phyloP scores from a whole-genome alignment of 2,797 vertebrate species.

The Pseudochirops cupreus region DNA sequence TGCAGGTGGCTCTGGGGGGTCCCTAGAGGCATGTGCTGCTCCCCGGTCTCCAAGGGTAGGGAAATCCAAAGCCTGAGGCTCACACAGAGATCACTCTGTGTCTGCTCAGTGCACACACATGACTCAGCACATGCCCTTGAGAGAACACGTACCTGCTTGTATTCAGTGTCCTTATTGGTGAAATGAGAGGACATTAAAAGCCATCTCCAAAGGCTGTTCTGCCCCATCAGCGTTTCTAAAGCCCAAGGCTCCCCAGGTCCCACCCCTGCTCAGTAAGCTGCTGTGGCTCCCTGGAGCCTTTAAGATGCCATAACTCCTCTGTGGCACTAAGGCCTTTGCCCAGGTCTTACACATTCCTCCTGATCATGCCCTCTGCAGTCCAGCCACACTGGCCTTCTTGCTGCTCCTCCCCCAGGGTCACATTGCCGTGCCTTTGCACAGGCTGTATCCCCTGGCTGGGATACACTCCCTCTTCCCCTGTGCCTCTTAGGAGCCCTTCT shows the following conservation, averaged over 20 bases:
- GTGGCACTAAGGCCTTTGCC: neutral
- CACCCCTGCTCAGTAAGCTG: neutral
- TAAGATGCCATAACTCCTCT: neutral
- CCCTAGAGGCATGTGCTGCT: too few species aligned
- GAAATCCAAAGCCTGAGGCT: neutral
- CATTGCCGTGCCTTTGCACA: too few species aligned
- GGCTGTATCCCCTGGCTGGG: neutral
- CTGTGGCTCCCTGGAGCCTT: neutral
- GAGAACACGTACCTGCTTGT: fast-evolving
- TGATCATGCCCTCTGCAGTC: neutral
- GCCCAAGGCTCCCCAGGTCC: neutral
- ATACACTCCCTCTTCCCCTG: neutral
- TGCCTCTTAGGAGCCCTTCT: neutral
- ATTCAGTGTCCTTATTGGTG: neutral
- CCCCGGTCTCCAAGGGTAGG: too few species aligned
- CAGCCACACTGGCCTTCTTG: neutral
- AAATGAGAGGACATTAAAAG: neutral
- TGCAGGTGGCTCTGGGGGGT: neutral
- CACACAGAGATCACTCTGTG: neutral
- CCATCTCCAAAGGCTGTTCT: too few species aligned
- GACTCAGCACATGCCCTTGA: neutral
- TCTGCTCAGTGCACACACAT: neutral
- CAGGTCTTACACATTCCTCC: neutral
- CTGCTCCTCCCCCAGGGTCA: too few species aligned
- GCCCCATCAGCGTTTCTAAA: neutral